Percentiles rank a stretch among this genome's conserved stretches.
Conservation (phyloP, 1,140 invertebrate genomes). For the Polypedilum pembai region DNA sequence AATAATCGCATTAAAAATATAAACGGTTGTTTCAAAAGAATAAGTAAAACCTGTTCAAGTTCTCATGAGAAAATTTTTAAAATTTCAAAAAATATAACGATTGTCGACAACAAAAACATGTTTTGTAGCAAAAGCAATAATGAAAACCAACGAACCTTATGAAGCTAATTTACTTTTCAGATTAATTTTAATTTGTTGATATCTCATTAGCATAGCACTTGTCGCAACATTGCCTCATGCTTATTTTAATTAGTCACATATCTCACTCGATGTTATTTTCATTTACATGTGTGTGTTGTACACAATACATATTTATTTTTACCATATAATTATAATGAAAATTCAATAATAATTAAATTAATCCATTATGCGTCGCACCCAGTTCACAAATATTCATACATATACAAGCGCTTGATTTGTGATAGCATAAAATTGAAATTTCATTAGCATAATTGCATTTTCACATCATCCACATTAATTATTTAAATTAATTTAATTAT, state of each 20-base stretch:
- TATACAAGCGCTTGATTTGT: slow-evolving; percentile 23
- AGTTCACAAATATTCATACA: neutral
- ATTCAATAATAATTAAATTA: slow-evolving; percentile 27
- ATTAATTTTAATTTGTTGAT: slow-evolving; percentile 24
- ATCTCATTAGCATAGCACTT: slow-evolving; percentile 20
- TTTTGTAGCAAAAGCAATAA: neutral
- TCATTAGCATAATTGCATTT: slow-evolving; percentile 28
- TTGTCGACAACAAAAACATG: too few species aligned
- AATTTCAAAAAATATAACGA: too few species aligned
- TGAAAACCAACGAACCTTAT: neutral
- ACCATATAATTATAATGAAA: slow-evolving; percentile 12
- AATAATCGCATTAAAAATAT: too few species aligned
- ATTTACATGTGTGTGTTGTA: neutral
- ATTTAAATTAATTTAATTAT: slow-evolving; percentile 28
- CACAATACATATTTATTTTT: neutral
- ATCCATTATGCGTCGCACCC: neutral
- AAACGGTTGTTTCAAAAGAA: too few species aligned
- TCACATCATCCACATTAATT: slow-evolving; percentile 25
- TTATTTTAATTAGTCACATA: slow-evolving; percentile 19
- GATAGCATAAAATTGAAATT: slow-evolving; percentile 26
- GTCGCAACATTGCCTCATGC: slow-evolving; percentile 15
- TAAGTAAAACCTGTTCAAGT: too few species aligned
- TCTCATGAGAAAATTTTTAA: too few species aligned
- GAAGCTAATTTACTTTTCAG: slow-evolving; percentile 12
- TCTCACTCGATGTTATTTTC: neutral